These are phyloP conservation scores for Trematocara unimaculatum DNA, from an alignment of 2,113 vertebrate genomes.

Conservation along the genomic window DNA sequence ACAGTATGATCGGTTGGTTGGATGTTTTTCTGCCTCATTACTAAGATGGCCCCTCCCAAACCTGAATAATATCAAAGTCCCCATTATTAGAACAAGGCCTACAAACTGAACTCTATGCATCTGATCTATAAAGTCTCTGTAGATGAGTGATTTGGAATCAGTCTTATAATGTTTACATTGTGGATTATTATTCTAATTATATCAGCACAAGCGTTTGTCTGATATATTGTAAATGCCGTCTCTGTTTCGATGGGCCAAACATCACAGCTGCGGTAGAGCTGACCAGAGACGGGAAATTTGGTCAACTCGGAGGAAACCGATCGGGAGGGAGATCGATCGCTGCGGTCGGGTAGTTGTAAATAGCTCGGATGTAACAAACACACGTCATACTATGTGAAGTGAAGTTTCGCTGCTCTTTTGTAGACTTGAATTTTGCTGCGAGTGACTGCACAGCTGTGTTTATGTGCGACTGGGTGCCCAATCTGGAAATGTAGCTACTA, in stretches of 20 bases:
- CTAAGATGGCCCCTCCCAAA: not conserved
- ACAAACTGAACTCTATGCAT: constrained; percentile 72
- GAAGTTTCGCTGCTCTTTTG: constrained; percentile 59
- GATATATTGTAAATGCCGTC: constrained; percentile 50
- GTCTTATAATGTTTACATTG: constrained; percentile 74
- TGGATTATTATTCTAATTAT: constrained; percentile 55
- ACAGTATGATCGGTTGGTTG: not conserved
- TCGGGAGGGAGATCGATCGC: not conserved
- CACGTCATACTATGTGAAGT: constrained; percentile 31
- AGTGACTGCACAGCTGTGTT: not conserved
- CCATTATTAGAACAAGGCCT: constrained; percentile 28
- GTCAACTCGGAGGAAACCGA: not conserved
- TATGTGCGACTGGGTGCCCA: not conserved
- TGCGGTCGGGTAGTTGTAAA: constrained; percentile 23
- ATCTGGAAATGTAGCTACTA: constrained; percentile 38
- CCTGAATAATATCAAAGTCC: not conserved
- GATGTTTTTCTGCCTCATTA: not conserved
- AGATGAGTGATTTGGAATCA: constrained; percentile 37
- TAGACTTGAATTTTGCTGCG: constrained; percentile 51
- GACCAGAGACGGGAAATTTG: not conserved
- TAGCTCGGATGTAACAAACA: constrained; percentile 34
- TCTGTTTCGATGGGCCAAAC: constrained; percentile 47
- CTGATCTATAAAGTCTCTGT: constrained; percentile 41
- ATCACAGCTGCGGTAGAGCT: constrained; percentile 14
- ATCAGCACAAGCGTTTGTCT: constrained; percentile 62